phyloP scores from a whole-genome alignment of 2,113 vertebrate genomes.

The Laticauda colubrina region DNA sequence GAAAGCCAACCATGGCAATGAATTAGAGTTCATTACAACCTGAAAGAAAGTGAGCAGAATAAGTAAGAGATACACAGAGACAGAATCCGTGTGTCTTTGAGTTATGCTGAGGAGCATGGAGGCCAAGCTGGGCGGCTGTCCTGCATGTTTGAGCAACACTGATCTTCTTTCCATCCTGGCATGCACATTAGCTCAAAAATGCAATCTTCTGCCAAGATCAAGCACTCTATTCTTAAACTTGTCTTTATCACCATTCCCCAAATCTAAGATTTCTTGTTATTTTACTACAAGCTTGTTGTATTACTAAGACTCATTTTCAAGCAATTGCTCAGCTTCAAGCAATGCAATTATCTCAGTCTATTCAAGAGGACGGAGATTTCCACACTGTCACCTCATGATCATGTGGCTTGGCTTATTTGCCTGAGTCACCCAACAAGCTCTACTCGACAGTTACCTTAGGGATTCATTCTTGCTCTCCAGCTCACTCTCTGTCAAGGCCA shows the following conservation, averaged over 20 bases:
- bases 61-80: not conserved
- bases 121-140: not conserved
- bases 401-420: not conserved
- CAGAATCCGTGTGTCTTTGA: not conserved
- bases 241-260: not conserved
- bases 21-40: not conserved
- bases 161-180: too few relatives aligned
- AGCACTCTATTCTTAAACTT: not conserved
- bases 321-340: not conserved
- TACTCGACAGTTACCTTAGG: not conserved
- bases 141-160: not conserved
- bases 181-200: not conserved
- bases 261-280: not conserved
- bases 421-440: not conserved
- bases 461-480: not conserved
- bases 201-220: not conserved
- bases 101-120: not conserved
- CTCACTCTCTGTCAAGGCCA: not conserved
- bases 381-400: not conserved
- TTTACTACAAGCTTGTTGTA: not conserved
- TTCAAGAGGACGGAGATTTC: not conserved
- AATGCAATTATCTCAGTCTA: not conserved
- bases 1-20: not conserved
- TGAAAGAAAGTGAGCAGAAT: not conserved
- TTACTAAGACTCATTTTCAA: not conserved